A percentile compares a stretch with the other conserved stretches of the same genome.
Conservation (phyloP, 2,113 vertebrate species). For the Eleginops maclovinus region DNA sequence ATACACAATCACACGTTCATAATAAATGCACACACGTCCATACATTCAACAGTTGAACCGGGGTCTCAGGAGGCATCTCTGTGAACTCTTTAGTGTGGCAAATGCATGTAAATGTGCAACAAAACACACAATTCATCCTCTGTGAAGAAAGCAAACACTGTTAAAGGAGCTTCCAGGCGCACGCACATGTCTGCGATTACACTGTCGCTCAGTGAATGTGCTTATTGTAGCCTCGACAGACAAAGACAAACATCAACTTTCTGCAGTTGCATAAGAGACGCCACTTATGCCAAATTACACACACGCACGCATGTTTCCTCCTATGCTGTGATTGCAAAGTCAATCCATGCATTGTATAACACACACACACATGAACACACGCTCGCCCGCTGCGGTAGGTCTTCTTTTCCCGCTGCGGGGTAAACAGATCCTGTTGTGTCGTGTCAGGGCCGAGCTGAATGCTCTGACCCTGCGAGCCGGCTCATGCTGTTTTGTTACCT, state of each 20-base stretch:
- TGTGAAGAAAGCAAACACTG: conserved; percentile 37
- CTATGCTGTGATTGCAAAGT: background rate
- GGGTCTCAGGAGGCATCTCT: background rate
- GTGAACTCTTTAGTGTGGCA: background rate
- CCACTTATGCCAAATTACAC: conserved; percentile 2
- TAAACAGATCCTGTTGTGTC: conserved; percentile 65
- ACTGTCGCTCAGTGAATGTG: conserved; percentile 39
- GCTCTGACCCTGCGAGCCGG: conserved; percentile 35
- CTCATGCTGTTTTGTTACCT: conserved; percentile 67
- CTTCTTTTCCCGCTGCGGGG: conserved; percentile 46
- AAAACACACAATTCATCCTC: conserved; percentile 26
- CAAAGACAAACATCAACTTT: conserved; percentile 23
- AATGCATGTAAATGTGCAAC: conserved; percentile 19
- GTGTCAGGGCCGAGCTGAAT: conserved; percentile 32
- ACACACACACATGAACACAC: background rate
- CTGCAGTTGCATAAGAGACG: conserved; percentile 13
- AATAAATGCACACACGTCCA: background rate
- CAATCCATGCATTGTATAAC: background rate
- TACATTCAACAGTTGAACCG: background rate
- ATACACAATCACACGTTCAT: background rate
- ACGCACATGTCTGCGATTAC: conserved; percentile 50
- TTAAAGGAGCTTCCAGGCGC: conserved; percentile 22
- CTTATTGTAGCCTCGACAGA: conserved; percentile 45
- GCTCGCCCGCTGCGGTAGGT: conserved; percentile 35
- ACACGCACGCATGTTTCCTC: conserved; percentile 1